phyloP scores from a whole-genome alignment of 2,888 invertebrate species.

The Druceiella hillmani region DNA sequence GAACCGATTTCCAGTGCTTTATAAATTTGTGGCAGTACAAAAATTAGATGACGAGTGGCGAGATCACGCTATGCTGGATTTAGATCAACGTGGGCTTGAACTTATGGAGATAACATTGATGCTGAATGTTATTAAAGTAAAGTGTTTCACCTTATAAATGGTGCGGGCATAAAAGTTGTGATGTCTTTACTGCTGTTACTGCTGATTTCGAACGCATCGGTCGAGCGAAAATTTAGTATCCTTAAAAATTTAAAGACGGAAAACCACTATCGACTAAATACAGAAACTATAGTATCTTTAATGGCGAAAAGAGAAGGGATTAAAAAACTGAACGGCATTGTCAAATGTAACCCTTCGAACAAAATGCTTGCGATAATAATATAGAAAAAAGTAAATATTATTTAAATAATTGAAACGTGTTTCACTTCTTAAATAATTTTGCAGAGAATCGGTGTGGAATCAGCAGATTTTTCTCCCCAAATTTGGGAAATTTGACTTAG shows the following conservation, averaged over 20 bases:
- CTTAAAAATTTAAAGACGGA: conserved; percentile 10
- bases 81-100: conserved; percentile 3
- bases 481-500: conserved; percentile 6
- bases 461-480: conserved; percentile 8
- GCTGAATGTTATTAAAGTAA: no score
- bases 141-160: no score
- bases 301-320: conserved; percentile 8
- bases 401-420: conserved; percentile 2
- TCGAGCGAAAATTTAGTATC: conserved; percentile 8
- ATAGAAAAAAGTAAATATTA: conserved; percentile 3
- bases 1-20: conserved; percentile 8
- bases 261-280: conserved; percentile 10
- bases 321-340: conserved; percentile 8
- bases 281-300: conserved; percentile 9
- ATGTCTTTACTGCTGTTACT: no score
- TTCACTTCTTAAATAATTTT: no score
- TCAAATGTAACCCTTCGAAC: conserved; percentile 7
- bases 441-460: no score
- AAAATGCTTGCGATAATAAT: conserved; percentile 7
- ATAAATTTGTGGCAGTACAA: conserved; percentile 4
- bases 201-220: conserved; percentile 9
- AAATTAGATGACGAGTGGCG: conserved; percentile 8
- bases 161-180: no score
- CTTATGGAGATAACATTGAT: no score
- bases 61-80: conserved; percentile 10